Evolutionary conservation across 1,140 invertebrate genomes (phyloP).

Genomic region (Homarus americanus): DNA sequence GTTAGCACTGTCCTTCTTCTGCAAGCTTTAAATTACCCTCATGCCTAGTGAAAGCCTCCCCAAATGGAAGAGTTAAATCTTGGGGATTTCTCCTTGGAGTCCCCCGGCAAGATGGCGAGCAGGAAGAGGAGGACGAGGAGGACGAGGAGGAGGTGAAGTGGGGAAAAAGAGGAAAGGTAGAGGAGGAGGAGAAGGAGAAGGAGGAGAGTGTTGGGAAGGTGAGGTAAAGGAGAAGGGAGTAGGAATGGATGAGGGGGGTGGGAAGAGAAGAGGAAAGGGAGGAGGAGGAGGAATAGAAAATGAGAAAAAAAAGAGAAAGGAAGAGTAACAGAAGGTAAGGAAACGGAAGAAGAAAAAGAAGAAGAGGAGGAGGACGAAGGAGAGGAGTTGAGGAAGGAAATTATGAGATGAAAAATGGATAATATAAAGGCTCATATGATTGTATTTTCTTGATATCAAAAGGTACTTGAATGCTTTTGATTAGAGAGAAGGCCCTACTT

Average conservation of each 20-base stretch:
- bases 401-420: background rate
- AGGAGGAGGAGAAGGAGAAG: constrained; percentile 9
- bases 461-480: too few relatives aligned
- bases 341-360: background rate
- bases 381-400: background rate
- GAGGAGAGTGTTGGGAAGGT: background rate
- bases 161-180: background rate
- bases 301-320: constrained; percentile 16
- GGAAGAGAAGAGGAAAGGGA: background rate
- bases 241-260: background rate
- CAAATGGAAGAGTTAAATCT: constrained; percentile 73
- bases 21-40: constrained; percentile 71
- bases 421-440: background rate
- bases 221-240: background rate
- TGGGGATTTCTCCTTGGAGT: constrained; percentile 67
- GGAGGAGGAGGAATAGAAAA: constrained; percentile 13
- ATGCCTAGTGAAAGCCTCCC: constrained; percentile 69
- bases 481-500: too few relatives aligned
- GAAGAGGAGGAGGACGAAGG: background rate
- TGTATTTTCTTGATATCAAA: too few relatives aligned
- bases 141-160: constrained; percentile 8
- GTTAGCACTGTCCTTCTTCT: constrained; percentile 38
- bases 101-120: constrained; percentile 37
- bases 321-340: background rate
- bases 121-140: constrained; percentile 30